Evolutionary conservation across 2,113 vertebrate species (phyloP).

Genomic region (Anthoscopus minutus): DNA sequence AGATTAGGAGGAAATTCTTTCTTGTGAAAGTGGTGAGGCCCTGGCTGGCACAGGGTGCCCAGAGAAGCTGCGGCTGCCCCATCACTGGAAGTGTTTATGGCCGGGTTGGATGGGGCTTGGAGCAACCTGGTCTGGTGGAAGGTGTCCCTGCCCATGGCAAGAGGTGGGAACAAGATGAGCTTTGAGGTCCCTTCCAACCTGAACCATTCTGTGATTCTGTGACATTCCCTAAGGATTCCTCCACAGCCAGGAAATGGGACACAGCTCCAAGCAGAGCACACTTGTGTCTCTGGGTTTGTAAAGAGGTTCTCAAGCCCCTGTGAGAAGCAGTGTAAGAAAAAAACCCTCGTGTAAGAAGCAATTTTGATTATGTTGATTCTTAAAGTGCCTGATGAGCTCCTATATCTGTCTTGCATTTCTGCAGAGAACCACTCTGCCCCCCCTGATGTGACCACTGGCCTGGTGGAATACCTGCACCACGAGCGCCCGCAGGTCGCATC

Average conservation of each 20-base stretch:
- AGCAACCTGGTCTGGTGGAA: fast-evolving
- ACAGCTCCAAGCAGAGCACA: background rate
- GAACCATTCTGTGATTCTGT: background rate
- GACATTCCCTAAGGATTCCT: background rate
- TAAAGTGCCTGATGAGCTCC: background rate
- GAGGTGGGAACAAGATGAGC: background rate
- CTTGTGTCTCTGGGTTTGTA: background rate
- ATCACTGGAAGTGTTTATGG: background rate
- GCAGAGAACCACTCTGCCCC: slow-evolving; percentile 88
- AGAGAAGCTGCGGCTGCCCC: background rate
- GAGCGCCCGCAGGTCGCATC: slow-evolving; percentile 83
- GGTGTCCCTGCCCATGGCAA: background rate
- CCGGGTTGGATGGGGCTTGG: background rate
- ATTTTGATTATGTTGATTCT: background rate
- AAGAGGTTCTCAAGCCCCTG: background rate
- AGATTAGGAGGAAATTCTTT: background rate
- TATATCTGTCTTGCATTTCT: slow-evolving; percentile 40
- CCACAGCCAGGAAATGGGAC: background rate
- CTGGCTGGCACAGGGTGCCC: background rate
- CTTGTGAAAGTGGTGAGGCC: background rate
- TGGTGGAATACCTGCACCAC: slow-evolving; percentile 73
- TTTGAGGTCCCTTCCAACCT: background rate
- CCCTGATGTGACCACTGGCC: slow-evolving; percentile 90
- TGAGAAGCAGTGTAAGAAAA: background rate
- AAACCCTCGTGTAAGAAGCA: background rate